These are phyloP conservation scores for Champsocephalus esox DNA, from an alignment of 2,797 vertebrate genomes.

Conservation along the genomic window DNA sequence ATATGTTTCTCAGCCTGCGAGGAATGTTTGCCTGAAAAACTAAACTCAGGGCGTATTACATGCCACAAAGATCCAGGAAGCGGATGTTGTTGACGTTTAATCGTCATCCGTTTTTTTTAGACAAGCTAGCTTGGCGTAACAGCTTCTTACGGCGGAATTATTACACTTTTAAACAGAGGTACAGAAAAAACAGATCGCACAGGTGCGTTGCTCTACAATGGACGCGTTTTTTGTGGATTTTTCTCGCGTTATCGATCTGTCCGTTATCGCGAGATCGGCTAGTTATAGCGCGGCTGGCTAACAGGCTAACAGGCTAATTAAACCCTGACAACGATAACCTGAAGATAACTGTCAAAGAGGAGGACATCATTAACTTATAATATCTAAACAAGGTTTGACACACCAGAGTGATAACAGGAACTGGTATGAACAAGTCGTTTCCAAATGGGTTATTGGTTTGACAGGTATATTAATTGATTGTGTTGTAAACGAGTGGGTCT, in stretches of 20 bases:
- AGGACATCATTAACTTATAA: constrained; percentile 59
- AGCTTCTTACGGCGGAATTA: constrained; percentile 5
- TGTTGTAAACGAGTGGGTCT: background rate
- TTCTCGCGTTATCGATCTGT: constrained; percentile 8
- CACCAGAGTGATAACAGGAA: background rate
- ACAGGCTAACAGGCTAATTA: constrained; percentile 54
- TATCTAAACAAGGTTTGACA: background rate
- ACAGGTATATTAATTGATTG: background rate
- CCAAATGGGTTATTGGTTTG: background rate
- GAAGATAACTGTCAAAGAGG: constrained; percentile 36
- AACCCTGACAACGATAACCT: constrained; percentile 41
- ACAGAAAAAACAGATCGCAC: background rate
- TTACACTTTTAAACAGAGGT: background rate
- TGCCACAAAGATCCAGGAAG: constrained; percentile 37
- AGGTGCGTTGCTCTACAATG: constrained; percentile 16
- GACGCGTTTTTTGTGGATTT: constrained; percentile 5
- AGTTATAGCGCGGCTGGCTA: constrained; percentile 59
- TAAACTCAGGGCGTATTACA: accelerated
- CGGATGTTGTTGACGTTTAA: constrained; percentile 79
- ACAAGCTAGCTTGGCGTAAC: constrained; percentile 29
- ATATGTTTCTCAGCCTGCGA: background rate
- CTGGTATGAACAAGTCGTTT: background rate
- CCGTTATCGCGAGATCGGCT: constrained; percentile 13
- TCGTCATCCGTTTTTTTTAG: constrained; percentile 51
- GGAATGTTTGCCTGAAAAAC: background rate